These are phyloP conservation scores for Tribolium freemani DNA, from an alignment of 2,888 invertebrate genomes.

Conservation along the genomic window DNA sequence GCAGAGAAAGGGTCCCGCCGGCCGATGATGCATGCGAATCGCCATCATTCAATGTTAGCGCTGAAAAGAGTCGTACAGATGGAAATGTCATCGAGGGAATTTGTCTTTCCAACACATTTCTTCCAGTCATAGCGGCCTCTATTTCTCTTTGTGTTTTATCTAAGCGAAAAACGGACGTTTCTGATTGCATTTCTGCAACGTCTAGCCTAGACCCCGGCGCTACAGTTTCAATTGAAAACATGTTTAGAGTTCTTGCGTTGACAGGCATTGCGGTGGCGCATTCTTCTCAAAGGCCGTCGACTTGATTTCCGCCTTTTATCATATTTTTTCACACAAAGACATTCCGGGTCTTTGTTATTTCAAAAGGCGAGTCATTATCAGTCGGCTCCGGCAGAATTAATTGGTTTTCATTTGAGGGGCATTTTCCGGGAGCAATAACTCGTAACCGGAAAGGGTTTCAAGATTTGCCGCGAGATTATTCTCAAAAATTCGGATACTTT, in stretches of 20 bases:
- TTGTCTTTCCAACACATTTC: slow-evolving; percentile 60
- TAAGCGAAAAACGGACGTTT: slow-evolving; percentile 51
- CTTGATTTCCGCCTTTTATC: not conserved
- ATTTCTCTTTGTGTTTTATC: slow-evolving; percentile 53
- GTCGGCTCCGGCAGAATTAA: not conserved
- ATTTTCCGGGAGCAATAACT: not conserved
- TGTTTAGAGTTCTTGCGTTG: slow-evolving; percentile 4
- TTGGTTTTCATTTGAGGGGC: not conserved
- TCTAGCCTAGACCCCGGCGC: not conserved
- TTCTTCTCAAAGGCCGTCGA: not conserved
- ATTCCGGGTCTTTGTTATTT: not conserved
- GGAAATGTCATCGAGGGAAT: slow-evolving; percentile 61
- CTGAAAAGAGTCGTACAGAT: slow-evolving; percentile 59
- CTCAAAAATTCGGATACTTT: not conserved
- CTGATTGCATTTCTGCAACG: slow-evolving; percentile 51
- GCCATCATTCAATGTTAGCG: slow-evolving; percentile 56
- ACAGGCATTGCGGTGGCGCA: slow-evolving; percentile 1
- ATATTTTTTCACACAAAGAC: slow-evolving; percentile 3
- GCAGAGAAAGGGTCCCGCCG: slow-evolving; percentile 19
- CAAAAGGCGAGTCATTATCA: not conserved
- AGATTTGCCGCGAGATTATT: not conserved
- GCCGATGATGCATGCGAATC: slow-evolving; percentile 56
- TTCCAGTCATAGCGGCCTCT: slow-evolving; percentile 53
- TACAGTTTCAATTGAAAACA: slow-evolving; percentile 3
- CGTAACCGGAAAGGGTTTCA: not conserved